Evolutionary conservation across 2,113 vertebrate genomes (phyloP), one percentile per base, ranked within the genome.

Genomic region (Carlito syrichta): DNA sequence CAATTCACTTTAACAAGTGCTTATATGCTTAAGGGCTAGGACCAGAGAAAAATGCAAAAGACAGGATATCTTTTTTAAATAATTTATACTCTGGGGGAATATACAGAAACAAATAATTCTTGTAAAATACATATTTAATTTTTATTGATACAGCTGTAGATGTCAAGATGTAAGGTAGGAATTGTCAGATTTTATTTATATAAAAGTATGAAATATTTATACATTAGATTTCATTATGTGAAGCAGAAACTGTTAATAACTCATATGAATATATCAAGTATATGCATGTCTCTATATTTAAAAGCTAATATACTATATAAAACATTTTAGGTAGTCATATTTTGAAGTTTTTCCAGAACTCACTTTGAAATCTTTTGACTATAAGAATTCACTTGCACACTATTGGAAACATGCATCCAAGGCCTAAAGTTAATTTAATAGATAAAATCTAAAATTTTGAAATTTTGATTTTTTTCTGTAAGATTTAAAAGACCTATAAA

Each of bases 81-180:
- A 78, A 78, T 3, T 86, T 27, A 89, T 71, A 85, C 27, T 77
- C 25, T 76, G 30, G 14, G 69, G 43, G 12, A 19, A 27, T 40
- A 54, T 20, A 63, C 1, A 79, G 1, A 66, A 50, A 48, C 19
- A 79, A 89, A 73, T 86, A 94, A 43, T 89, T 73, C 19, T 86
- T 50, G 27, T 87, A 71, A 90, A 94, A 83, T 86, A 73, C 16
- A 54, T 63, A 32, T 45, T 89, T 78, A 68, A 90, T 91, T 94
- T 3, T 10, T 94, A 32, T 45, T 90, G 38, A 78, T 83, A 48
- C 50, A 89, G 0, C 5, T 93, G 0, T 87, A 71, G 10, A 43
- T 88, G 17, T 96, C 12, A 54, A 83, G 14, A 2, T 69, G 19
- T 87, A 30, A 56, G 13, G 23, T 35, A 68, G 43, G 23, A 81